Evolutionary conservation across 2,113 vertebrate species (phyloP).

Genomic region (Thalassarche chlororhynchos): DNA sequence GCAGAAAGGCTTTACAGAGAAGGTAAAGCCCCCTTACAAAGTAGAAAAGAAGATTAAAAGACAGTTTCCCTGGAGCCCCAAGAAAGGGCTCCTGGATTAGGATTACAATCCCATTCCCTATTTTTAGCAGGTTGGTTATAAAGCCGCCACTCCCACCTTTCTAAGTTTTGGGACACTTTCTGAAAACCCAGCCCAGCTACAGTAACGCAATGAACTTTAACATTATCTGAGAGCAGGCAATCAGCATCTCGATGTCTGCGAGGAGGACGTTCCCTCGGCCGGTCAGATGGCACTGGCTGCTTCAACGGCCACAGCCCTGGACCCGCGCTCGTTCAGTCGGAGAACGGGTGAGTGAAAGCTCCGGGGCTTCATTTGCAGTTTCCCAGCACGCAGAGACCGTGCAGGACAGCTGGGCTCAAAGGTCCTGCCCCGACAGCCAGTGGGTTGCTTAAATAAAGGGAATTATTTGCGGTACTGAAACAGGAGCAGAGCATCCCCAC

Average conservation of each 20-base stretch:
- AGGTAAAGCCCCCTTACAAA: background rate
- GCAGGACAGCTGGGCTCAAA: background rate
- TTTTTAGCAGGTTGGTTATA: conserved; percentile 2
- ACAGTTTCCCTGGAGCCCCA: background rate
- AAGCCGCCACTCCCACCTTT: background rate
- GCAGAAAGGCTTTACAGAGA: background rate
- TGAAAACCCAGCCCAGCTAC: no score
- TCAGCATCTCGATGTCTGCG: accelerated
- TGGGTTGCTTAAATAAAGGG: background rate
- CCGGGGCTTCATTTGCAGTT: accelerated
- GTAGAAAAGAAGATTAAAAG: conserved; percentile 56
- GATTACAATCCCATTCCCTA: background rate
- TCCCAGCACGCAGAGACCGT: background rate
- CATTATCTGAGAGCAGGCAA: no score
- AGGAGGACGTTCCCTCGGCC: no score
- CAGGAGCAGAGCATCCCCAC: background rate
- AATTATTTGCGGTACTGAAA: background rate
- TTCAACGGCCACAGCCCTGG: no score
- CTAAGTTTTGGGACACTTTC: background rate
- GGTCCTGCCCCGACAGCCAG: background rate
- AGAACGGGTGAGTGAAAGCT: accelerated
- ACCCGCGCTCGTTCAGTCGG: accelerated
- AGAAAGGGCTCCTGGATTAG: background rate
- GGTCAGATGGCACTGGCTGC: no score
- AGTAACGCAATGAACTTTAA: background rate